Percentiles rank a stretch among this genome's conserved stretches.
Evolutionary conservation across 2,797 vertebrate species (phyloP).

Genomic region (Oreochromis mossambicus): DNA sequence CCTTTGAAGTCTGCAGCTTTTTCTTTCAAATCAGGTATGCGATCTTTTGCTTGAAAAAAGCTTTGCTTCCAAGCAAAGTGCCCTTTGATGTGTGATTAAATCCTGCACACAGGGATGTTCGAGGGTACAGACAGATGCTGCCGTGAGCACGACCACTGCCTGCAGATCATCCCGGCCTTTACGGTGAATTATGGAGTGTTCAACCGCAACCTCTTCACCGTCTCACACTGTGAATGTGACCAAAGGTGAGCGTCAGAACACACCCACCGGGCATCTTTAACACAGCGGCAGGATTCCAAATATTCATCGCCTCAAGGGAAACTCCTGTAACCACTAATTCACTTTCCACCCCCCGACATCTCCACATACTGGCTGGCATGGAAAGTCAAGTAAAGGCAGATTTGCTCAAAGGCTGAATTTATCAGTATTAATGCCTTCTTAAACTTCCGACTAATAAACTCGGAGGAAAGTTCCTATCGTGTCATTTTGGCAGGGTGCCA

Average conservation of each 20-base stretch:
- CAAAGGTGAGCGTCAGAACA: slow-evolving; percentile 60
- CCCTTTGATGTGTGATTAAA: neutral
- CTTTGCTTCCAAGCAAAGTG: neutral
- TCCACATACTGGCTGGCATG: neutral
- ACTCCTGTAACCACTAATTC: neutral
- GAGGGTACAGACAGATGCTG: slow-evolving; percentile 83
- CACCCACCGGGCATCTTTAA: neutral
- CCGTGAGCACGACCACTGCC: slow-evolving; percentile 87
- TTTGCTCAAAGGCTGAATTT: neutral
- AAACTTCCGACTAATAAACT: neutral
- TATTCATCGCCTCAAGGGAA: neutral
- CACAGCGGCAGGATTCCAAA: neutral
- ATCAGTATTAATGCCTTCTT: neutral
- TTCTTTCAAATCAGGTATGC: neutral
- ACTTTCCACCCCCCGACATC: neutral
- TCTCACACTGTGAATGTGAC: slow-evolving; percentile 90
- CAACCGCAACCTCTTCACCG: slow-evolving; percentile 81
- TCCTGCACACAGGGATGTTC: slow-evolving; percentile 71
- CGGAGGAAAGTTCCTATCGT: neutral
- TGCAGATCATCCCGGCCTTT: slow-evolving; percentile 75
- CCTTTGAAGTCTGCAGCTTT: neutral
- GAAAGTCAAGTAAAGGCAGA: neutral
- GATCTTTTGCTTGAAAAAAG: neutral
- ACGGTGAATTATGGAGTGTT: slow-evolving; percentile 82
- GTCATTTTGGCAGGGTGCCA: neutral